Evolutionary conservation across 1,140 invertebrate genomes (phyloP), one percentile per base, ranked within the genome.

Genomic region (Amphibalanus amphitrite): DNA sequence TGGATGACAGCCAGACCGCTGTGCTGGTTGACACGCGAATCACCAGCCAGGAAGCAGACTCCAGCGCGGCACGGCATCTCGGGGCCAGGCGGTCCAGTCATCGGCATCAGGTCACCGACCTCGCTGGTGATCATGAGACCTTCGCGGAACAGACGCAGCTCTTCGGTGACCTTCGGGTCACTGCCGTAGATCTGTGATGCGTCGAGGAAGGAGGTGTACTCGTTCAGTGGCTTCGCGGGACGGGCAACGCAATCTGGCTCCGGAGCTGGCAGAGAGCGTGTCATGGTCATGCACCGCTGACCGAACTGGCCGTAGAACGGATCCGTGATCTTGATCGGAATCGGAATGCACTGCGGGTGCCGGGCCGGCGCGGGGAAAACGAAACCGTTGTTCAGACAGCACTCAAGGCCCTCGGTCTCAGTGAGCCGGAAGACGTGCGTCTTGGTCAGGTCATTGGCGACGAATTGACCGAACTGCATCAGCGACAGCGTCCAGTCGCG

Each of bases 11-110:
- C 91, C 10, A 95, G 79, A 0, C 77, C 80, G 0, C 91, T 90
- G 77, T 95, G 91, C 78, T 95, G 91, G 72, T 88, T 90, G 69
- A 90, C 86, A 4, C 92, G 82, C 0, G 84, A 86, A 79, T 95
- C 92, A 0, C 92, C 92, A 76, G 30, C 26, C 64, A 3, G 3
- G 65, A 28, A 67, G 65, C 65, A 67, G n/a, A 67, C 65, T n/a
- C 17, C 20, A 8, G 26, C 65, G n/a, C 65, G 10, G 6, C 13
- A 13, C 13, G 47, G 38, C 38, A 38, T 38, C 38, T 38, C 38
- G 64, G 78, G 65, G 67, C 59, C 67, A 3, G 47, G 1, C 47
- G 47, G 47, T 20, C 47, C 23, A 20, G 47, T 3, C 65, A 67
- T n/a, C n/a, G 65, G 65, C 65, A 67, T 3, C 28, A 67, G 65